Evolutionary conservation across 2,113 vertebrate species (phyloP).

Genomic region (Dromas ardeola): DNA sequence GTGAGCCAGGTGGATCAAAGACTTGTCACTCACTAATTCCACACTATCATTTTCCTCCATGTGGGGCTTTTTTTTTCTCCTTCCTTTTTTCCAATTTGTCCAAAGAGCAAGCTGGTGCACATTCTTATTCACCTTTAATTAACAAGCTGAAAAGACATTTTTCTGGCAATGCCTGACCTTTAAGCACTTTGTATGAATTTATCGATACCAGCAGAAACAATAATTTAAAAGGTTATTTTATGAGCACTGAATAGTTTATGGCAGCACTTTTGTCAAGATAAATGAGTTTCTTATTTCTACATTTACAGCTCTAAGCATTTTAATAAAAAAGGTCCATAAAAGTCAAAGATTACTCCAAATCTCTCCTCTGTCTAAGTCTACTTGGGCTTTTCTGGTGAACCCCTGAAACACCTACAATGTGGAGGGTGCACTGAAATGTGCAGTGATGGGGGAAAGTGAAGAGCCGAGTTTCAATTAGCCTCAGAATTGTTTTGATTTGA

Average conservation of each 20-base stretch:
- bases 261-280: slow-evolving; percentile 55
- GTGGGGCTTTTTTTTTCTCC: not conserved
- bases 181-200: slow-evolving; percentile 47
- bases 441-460: not conserved
- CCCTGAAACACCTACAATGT: not conserved
- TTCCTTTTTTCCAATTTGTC: not conserved
- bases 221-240: slow-evolving; percentile 58
- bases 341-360: slow-evolving; percentile 61
- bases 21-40: not conserved
- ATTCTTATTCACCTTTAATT: slow-evolving; percentile 56
- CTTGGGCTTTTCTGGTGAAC: not conserved
- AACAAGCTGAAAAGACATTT: slow-evolving; percentile 54
- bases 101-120: not conserved
- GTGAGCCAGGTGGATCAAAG: not conserved
- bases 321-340: slow-evolving; percentile 60
- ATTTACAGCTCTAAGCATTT: slow-evolving; percentile 63
- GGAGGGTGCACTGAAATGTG: not conserved
- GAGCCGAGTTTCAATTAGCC: not conserved
- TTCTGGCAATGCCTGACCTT: slow-evolving; percentile 61
- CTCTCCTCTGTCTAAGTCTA: not conserved
- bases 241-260: slow-evolving; percentile 32
- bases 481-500: not conserved
- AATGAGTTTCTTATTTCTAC: slow-evolving; percentile 61
- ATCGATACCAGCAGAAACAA: slow-evolving; percentile 56
- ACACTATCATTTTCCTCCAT: not conserved